These are phyloP conservation scores for Bolinopsis microptera DNA, from an alignment of 37 sponge, comb jelly and placozoan species.

Conservation along the genomic window DNA sequence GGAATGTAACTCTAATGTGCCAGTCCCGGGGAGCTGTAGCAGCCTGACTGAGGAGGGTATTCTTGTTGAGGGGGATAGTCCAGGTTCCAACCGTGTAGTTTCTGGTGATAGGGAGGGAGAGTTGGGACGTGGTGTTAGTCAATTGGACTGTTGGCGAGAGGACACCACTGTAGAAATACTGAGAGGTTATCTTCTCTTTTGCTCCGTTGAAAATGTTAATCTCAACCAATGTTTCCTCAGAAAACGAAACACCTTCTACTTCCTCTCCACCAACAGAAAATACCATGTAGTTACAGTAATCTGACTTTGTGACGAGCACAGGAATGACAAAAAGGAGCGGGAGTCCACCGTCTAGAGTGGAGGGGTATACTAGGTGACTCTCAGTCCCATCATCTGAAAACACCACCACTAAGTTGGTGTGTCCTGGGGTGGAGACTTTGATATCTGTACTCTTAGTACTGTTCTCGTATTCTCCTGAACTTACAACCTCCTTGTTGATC, in stretches of 20 bases:
- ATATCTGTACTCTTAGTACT: neutral
- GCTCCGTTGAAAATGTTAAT: neutral
- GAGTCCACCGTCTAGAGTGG: neutral
- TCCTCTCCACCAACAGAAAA: neutral
- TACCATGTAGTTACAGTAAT: neutral
- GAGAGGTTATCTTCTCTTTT: slow-evolving; percentile 6
- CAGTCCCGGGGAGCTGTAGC: neutral
- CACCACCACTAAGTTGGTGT: neutral
- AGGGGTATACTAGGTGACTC: neutral
- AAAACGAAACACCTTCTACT: neutral
- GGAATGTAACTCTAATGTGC: neutral
- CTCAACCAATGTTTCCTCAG: neutral
- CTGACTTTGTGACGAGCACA: neutral
- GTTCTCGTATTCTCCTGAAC: neutral
- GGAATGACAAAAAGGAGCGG: neutral
- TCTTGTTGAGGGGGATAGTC: neutral
- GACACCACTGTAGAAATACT: slow-evolving; percentile 17
- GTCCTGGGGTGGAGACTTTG: neutral
- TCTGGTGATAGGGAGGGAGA: neutral
- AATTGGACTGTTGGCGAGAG: neutral
- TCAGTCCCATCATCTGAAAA: neutral
- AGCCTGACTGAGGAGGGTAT: neutral
- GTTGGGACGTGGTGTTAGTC: neutral
- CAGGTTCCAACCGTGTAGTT: slow-evolving; percentile 41
- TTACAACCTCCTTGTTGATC: neutral